Evolutionary conservation across 2,797 vertebrate genomes (phyloP).

Genomic region (Parauchenoglanis ngamensis): DNA sequence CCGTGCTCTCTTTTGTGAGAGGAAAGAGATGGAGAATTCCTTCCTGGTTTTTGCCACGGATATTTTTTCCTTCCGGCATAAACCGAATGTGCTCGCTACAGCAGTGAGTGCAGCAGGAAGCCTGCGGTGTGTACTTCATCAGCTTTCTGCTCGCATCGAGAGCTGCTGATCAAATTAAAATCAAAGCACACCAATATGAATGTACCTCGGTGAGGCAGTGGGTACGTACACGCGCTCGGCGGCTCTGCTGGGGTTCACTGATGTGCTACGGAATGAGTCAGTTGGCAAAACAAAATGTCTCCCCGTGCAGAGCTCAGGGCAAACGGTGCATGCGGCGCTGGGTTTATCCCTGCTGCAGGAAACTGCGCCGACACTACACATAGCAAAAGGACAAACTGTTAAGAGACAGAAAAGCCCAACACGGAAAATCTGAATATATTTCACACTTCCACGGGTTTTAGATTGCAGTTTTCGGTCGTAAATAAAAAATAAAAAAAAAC

Average conservation of each 20-base stretch:
- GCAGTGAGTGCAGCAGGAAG: not conserved
- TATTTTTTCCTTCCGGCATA: not conserved
- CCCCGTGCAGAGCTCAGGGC: not conserved
- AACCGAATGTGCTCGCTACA: not conserved
- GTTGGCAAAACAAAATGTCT: not conserved
- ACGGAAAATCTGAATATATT: not conserved
- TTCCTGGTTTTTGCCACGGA: not conserved
- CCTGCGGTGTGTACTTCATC: not conserved
- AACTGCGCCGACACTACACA: not conserved
- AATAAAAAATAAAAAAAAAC: not conserved
- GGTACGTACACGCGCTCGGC: rapidly evolving
- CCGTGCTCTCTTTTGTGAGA: not conserved
- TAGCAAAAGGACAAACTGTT: not conserved
- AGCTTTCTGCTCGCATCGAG: not conserved
- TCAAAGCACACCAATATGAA: not conserved
- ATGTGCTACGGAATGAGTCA: not conserved
- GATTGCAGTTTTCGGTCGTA: not conserved
- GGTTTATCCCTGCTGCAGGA: not conserved
- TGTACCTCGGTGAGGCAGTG: not conserved
- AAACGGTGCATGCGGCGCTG: rapidly evolving
- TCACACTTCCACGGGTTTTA: not conserved
- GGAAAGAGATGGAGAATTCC: not conserved
- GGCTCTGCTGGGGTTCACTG: not conserved
- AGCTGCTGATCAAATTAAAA: not conserved
- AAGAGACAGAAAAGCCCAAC: not conserved